A percentile compares a stretch with the other conserved stretches of the same genome.
Conservation (phyloP, 2,797 vertebrate genomes). For the Melanotaenia pygmaea region DNA sequence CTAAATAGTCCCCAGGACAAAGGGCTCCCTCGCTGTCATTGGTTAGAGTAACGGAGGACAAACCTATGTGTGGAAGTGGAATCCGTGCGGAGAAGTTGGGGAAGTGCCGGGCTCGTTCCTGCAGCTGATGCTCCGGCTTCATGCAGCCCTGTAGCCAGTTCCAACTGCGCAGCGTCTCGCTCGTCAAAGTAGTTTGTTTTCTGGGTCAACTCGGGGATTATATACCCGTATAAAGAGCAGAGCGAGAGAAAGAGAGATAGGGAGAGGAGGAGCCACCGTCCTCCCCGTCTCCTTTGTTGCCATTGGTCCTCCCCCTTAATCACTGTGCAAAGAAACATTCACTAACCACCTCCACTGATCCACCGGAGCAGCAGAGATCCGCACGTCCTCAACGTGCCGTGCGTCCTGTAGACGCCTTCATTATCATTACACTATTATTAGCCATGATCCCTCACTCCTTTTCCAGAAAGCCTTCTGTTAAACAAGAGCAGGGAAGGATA, state of each 20-base stretch:
- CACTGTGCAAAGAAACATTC: slow-evolving; percentile 78
- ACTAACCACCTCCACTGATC: slow-evolving; percentile 52
- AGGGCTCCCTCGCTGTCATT: slow-evolving; percentile 22
- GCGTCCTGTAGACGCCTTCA: slow-evolving; percentile 31
- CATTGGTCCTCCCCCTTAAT: slow-evolving; percentile 82
- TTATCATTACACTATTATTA: slow-evolving; percentile 33
- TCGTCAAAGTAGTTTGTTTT: slow-evolving; percentile 81
- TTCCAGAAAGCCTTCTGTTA: slow-evolving; percentile 27
- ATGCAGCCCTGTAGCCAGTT: slow-evolving; percentile 71
- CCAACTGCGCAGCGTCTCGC: slow-evolving; percentile 53
- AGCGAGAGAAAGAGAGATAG: slow-evolving; percentile 30
- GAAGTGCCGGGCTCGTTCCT: slow-evolving; percentile 42
- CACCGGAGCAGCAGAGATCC: slow-evolving; percentile 37
- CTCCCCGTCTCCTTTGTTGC: slow-evolving; percentile 79
- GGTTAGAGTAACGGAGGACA: slow-evolving; percentile 7
- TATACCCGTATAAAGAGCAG: slow-evolving; percentile 75
- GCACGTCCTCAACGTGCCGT: slow-evolving; percentile 32
- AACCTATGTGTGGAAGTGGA: slow-evolving; percentile 52
- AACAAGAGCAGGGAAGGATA: slow-evolving; percentile 12
- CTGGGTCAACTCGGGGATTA: slow-evolving; percentile 85
- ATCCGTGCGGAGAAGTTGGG: slow-evolving; percentile 58
- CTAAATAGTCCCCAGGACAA: slow-evolving; percentile 15
- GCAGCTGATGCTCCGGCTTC: slow-evolving; percentile 69
- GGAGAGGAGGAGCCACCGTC: slow-evolving; percentile 74
- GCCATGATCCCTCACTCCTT: slow-evolving; percentile 41